Percentiles rank a stretch among this genome's conserved stretches.
Conservation (phyloP, 2,797 vertebrate genomes). For the Pogonophryne albipinna region DNA sequence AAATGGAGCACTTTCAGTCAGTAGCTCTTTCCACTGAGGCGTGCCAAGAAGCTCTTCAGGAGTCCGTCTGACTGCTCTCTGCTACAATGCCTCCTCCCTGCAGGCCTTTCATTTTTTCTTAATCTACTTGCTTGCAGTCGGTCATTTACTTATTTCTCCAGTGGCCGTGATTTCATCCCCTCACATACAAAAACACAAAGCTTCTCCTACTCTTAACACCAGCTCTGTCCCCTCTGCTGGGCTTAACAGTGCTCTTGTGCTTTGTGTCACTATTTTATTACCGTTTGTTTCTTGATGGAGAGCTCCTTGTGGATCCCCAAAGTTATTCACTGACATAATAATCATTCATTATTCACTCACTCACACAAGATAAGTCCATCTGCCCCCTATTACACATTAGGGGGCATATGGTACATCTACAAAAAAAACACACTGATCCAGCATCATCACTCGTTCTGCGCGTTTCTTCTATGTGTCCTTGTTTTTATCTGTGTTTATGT, state of each 20-base stretch:
- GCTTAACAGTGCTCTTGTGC: constrained; percentile 37
- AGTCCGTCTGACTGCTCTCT: constrained; percentile 58
- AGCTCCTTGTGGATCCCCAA: constrained; percentile 28
- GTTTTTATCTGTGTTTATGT: constrained; percentile 54
- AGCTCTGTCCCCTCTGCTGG: constrained; percentile 45
- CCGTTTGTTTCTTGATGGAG: constrained; percentile 19
- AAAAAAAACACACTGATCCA: constrained; percentile 31
- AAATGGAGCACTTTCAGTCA: constrained; percentile 61
- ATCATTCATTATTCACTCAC: constrained; percentile 51
- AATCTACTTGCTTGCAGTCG: constrained; percentile 71
- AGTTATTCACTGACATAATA: constrained; percentile 39
- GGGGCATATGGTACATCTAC: constrained; percentile 39
- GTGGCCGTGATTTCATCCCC: constrained; percentile 54
- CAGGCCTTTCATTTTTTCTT: constrained; percentile 52
- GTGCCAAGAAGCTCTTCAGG: constrained; percentile 72
- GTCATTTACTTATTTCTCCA: constrained; percentile 73
- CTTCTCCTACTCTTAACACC: constrained; percentile 25
- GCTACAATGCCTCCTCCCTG: constrained; percentile 50
- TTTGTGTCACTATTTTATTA: constrained; percentile 27
- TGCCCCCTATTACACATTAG: constrained; percentile 56
- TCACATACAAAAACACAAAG: constrained; percentile 13
- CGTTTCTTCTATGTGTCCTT: constrained; percentile 52
- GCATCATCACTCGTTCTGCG: constrained; percentile 47
- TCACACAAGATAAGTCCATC: constrained; percentile 50
- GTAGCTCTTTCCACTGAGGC: constrained; percentile 66